These are phyloP conservation scores for Cygnus atratus DNA, from an alignment of 2,113 vertebrate genomes.

Conservation along the genomic window DNA sequence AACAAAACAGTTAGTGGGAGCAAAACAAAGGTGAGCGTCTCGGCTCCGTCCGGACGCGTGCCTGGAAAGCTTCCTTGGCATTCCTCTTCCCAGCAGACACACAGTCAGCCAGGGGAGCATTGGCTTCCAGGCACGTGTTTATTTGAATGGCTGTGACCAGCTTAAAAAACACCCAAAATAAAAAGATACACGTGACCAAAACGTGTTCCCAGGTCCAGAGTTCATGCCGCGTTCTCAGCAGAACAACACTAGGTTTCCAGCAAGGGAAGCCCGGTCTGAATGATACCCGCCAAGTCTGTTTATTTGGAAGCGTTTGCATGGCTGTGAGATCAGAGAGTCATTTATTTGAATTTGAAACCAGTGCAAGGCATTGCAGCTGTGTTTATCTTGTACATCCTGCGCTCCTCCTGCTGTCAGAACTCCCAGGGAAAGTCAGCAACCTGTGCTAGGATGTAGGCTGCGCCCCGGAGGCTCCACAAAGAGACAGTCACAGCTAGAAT, in stretches of 20 bases:
- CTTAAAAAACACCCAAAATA: not conserved
- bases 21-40: conserved; percentile 3
- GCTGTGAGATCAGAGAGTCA: conserved; percentile 1
- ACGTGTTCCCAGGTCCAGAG: not conserved
- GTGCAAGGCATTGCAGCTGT: conserved; percentile 54
- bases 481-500: not conserved
- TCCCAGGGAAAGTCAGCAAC: conserved; percentile 19
- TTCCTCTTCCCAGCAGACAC: not conserved
- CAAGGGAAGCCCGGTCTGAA: not conserved
- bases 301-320: not conserved
- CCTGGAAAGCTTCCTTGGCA: conserved; percentile 19
- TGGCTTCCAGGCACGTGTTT: not conserved
- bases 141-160: not conserved
- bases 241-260: not conserved
- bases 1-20: not conserved
- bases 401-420: conserved; percentile 8
- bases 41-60: not conserved
- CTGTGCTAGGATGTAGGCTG: not conserved
- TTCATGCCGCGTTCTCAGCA: not conserved
- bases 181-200: not conserved
- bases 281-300: not conserved
- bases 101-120: not conserved
- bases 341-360: conserved; percentile 38
- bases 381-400: conserved; percentile 61
- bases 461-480: not conserved